Evolutionary conservation across 2,797 vertebrate genomes (phyloP), one percentile per base, ranked within the genome.

Genomic region (Carapus acus): DNA sequence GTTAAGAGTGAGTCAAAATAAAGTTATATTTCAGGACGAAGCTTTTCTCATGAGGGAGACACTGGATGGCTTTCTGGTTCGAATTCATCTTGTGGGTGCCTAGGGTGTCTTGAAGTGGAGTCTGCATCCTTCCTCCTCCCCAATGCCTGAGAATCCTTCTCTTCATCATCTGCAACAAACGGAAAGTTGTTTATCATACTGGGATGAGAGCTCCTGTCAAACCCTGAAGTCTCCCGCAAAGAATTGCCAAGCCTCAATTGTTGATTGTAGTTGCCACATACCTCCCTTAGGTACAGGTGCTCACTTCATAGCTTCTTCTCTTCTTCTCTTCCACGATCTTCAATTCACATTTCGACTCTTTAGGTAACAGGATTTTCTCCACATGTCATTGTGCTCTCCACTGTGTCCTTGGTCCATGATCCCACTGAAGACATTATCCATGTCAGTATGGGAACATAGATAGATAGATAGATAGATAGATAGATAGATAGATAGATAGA

Each of bases 1-100:
- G 83, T 38, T 74, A 79, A 37, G 77, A 70, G 58, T 82, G 81
- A 8, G 36, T 69, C 53, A 73, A 62, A 29, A 51, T 70, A 55
- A 82, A 61, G 53, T 69, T 27, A 52, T 81, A 85, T 52, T 78
- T 78, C 11, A 20, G 48, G 22, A 62, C 17, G 29, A 82, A 79
- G 0, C 40, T 61, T 59, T 73, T 82, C 8, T 57, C 64, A 55
- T 76, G 80, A 1, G 62, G 57, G 1, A 70, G 60, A 36, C 80
- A 80, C 20, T 59, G 52, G 8, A 77, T 54, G 0, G 27, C 29
- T 2, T 17, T 45, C 0, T 14, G 6, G 1, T n/a, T 31, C 15
- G 14, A 36, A 42, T 27, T 63, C 37, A 52, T 62, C 17, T 21
- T 58, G n/a, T 19, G 40, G 3, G 8, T 49, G 37, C 50, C 43